Percentiles rank a stretch among this genome's conserved stretches.
Evolutionary conservation across 2,888 invertebrate species (phyloP).

Genomic region (Cynaeus angustus): DNA sequence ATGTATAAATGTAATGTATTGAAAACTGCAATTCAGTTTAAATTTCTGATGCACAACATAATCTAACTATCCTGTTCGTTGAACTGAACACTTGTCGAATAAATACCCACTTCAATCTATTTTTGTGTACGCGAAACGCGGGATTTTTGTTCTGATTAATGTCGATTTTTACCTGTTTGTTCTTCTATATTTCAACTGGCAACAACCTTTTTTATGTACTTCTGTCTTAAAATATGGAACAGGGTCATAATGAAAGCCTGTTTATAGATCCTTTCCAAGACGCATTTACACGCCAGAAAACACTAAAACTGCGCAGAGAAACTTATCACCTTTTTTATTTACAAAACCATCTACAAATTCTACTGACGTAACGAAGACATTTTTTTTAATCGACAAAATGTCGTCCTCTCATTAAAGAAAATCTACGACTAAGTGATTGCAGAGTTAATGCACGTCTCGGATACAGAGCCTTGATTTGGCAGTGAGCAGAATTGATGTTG

Average conservation of each 20-base stretch:
- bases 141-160: neutral
- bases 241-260: conserved; percentile 10
- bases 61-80: neutral
- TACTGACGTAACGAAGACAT: neutral
- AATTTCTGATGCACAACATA: conserved; percentile 4
- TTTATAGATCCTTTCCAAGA: conserved; percentile 6
- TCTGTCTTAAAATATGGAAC: conserved; percentile 16
- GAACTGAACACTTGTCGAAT: conserved; percentile 6
- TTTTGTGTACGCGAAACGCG: neutral
- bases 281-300: conserved; percentile 8
- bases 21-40: conserved; percentile 8
- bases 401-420: neutral
- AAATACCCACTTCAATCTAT: neutral
- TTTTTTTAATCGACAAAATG: conserved; percentile 10
- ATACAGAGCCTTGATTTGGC: conserved; percentile 40
- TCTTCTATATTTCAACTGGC: neutral
- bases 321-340: conserved; percentile 5
- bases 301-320: conserved; percentile 3
- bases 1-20: neutral
- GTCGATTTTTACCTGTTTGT: neutral
- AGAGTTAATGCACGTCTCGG: conserved; percentile 50
- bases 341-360: conserved; percentile 1
- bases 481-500: conserved; percentile 43
- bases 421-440: conserved; percentile 48
- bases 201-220: neutral